Base-by-base conservation (phyloP, 30 jellyfish, hydroid and myxozoan genomes). In the Pelagia noctiluca region DNA sequence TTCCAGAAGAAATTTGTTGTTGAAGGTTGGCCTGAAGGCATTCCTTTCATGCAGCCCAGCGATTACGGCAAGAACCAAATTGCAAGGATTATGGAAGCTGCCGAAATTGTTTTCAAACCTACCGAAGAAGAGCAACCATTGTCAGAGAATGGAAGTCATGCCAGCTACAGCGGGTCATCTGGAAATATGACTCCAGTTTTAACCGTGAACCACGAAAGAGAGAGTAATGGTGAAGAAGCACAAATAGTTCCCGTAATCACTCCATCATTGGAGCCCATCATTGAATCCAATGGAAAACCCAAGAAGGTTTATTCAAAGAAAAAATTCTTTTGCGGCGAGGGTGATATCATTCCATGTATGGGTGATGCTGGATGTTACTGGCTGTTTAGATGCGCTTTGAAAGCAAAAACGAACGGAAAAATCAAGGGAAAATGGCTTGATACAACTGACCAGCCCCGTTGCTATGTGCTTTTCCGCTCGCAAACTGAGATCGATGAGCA, bases 391-490 rank as follows among this genome's bases (percentile, higher is more conserved):
- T 65, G 78, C 52, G 19, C 29, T 1, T 65, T 57, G 8, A 65
- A 65, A 65, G 78, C 35, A 24, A 65, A 65, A 34, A 65, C 78
- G 8, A 24, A 65, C 29, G 63, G 63, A 19, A 65, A 65, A 24
- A 65, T 65, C 2, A 65, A 65, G 52, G 78, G 78, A 32, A 65
- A 32, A 32, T 65, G 78, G 78, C 18, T 65, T 22, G 78, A 65
- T 65, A 8, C 57, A 28, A 57, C 11, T 64, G 60, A 5, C 7
- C 61, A 47, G 19, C 11, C 71, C 71, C 4, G 11, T 16, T 7
- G 24, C 11, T 57, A 5, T 26, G 29, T 61, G 10, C 73, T 19
- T 13, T 12, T 19, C 1, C 10, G 29, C 11, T 19, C 23, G 10
- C n/a, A 34, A 1, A 61, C 34, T 11, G 73, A 61, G 8, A 61